Conservation (phyloP, 2,888 invertebrate species). For the Callyntrura guangdongensis region DNA sequence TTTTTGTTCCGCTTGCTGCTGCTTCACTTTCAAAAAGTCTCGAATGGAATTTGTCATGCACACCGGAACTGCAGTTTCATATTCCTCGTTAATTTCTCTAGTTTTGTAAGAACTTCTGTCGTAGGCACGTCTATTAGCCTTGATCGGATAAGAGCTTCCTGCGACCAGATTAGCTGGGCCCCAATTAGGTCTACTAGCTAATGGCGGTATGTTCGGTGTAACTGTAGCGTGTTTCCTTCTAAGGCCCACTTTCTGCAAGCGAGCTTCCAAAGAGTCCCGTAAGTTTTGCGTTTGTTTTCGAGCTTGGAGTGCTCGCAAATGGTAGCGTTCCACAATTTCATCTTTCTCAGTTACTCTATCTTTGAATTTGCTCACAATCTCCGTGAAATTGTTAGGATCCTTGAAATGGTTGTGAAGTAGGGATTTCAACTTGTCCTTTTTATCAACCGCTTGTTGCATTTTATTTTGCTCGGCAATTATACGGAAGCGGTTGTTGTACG, state of each 20-base stretch:
- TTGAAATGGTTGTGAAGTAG: constrained; percentile 59
- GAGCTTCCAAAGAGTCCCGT: constrained; percentile 73
- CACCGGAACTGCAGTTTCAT: constrained; percentile 69
- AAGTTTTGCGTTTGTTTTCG: constrained; percentile 79
- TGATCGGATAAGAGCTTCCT: constrained; percentile 52
- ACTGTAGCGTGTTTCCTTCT: constrained; percentile 75
- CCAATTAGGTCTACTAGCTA: constrained; percentile 69
- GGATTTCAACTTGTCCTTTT: constrained; percentile 44
- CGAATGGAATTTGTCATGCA: constrained; percentile 78
- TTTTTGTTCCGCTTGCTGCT: constrained; percentile 53
- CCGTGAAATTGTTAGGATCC: constrained; percentile 50
- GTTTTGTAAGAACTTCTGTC: neutral
- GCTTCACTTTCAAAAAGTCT: constrained; percentile 70
- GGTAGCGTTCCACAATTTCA: constrained; percentile 61
- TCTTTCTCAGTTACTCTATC: constrained; percentile 60
- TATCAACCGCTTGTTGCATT: constrained; percentile 61
- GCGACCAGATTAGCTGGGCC: constrained; percentile 80
- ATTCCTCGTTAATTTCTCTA: constrained; percentile 40
- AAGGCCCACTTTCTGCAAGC: constrained; percentile 72
- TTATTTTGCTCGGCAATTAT: constrained; percentile 55
- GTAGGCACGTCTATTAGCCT: neutral
- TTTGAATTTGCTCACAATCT: constrained; percentile 70
- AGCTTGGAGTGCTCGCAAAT: constrained; percentile 64
- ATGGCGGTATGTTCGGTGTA: constrained; percentile 29
- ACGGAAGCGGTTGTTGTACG: constrained; percentile 73